A percentile compares a stretch with the other conserved stretches of the same genome.
Evolutionary conservation across 2,888 invertebrate species (phyloP).

Genomic region (Gastrophysa polygoni): DNA sequence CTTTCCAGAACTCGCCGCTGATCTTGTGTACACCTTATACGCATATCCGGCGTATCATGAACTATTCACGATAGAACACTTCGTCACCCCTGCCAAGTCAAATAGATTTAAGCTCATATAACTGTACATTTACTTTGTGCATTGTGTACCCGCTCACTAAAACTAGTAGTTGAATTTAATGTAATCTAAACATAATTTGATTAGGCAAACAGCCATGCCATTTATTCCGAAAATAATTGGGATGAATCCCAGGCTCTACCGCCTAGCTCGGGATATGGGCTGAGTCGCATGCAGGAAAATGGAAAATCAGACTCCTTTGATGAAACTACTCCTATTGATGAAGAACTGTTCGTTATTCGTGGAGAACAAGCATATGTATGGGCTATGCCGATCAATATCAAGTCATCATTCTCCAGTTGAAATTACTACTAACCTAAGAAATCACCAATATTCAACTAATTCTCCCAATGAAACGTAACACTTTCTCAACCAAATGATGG

Average conservation of each 20-base stretch:
- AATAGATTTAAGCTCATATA: constrained; percentile 43
- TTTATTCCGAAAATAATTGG: constrained; percentile 39
- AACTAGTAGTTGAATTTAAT: constrained; percentile 48
- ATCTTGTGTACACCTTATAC: too few relatives aligned
- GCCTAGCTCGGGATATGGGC: constrained; percentile 15
- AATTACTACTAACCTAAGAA: too few relatives aligned
- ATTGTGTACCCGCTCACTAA: constrained; percentile 43
- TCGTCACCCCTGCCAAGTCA: constrained; percentile 42
- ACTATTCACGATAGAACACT: constrained; percentile 43
- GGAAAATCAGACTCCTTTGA: constrained; percentile 2
- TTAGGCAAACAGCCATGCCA: constrained; percentile 46
- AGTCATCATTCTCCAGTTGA: too few relatives aligned
- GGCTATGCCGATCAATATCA: too few relatives aligned
- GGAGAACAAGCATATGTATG: too few relatives aligned
- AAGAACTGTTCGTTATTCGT: too few relatives aligned
- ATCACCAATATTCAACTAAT: too few relatives aligned
- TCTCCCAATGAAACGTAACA: too few relatives aligned
- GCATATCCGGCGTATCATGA: constrained; percentile 15
- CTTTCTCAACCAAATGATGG: too few relatives aligned
- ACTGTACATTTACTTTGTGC: constrained; percentile 41
- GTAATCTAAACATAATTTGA: constrained; percentile 47
- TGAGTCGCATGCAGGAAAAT: constrained; percentile 13
- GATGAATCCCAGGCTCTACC: constrained; percentile 22
- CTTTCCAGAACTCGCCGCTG: too few relatives aligned
- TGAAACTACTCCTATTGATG: neutral